Base-by-base conservation (phyloP, 2,797 vertebrate species). In the Anableps anableps region DNA sequence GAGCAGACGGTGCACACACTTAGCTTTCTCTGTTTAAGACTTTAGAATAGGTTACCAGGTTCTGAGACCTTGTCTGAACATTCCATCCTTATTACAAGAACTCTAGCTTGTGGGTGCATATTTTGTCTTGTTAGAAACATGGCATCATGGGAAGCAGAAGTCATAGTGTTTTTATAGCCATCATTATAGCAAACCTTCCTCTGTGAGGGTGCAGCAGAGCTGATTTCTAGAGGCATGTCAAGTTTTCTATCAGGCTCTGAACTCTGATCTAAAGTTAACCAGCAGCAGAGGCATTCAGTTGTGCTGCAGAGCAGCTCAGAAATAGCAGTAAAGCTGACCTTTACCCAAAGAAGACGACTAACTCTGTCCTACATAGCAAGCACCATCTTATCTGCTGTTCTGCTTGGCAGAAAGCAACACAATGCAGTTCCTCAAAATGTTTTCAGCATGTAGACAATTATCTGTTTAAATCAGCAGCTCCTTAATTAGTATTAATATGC, bases 201-300 rank as follows among this genome's bases (percentile, higher is more conserved):
- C 62, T 36, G 17, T 34, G 74, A 70, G 60, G 72, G 29, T 41
- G 31, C 43, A 13, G 74, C 31, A 29, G 51, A 29, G 31, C 19
- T n/a, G 14, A 51, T 29, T 48, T 50, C 29, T 29, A 26, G 55
- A 64, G 45, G 71, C 47, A 58, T 50, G 36, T 80, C 29, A 31
- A 23, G 17, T 36, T 64, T 19, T 45, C 68, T 55, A 51, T 31
- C 8, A 58, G 50, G 29, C 31, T 80, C 45, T 70, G 53, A 70
- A 26, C 31, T 80, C 45, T 70, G 53, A 70, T 51, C 16, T 66
- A 29, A 64, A 72, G 34, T 73, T 58, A 74, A 71, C 53, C 75
- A 29, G 11, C 75, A 62, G 50, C 23, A 16, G 10, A 51, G 72
- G 48, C 8, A 43, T 73, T 76, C 31, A 77, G 76, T 14, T 3